Conservation (phyloP, 2,797 vertebrate genomes). For the Periparus ater region DNA sequence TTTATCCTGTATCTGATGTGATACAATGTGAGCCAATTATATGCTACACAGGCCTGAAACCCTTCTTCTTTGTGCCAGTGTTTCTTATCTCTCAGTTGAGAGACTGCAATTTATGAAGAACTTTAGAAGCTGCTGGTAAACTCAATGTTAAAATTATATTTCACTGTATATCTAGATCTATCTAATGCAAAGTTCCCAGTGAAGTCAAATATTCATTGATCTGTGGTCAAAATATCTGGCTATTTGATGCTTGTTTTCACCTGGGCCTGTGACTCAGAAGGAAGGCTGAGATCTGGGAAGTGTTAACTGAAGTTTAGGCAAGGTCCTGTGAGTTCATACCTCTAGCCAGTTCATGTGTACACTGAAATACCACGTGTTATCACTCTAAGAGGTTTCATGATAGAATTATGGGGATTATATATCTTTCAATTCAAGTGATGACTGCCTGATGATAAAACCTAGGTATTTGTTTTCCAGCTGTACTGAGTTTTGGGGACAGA, state of each 20-base stretch:
- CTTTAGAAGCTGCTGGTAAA: not conserved
- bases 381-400: not conserved
- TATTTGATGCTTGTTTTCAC: not conserved
- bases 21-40: not conserved
- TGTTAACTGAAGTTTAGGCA: not conserved
- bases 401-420: not conserved
- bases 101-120: not conserved
- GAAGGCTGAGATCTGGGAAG: not conserved
- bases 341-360: not conserved
- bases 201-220: not conserved
- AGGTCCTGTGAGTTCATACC: not conserved
- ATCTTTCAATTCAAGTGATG: not conserved
- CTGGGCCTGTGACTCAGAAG: not conserved
- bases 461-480: not conserved
- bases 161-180: not conserved
- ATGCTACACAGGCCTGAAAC: not conserved
- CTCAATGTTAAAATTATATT: not conserved
- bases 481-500: not conserved
- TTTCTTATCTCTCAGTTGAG: not conserved
- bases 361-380: not conserved
- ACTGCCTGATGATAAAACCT: not conserved
- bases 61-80: not conserved
- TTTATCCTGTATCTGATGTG: not conserved
- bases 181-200: not conserved
- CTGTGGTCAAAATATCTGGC: not conserved